These are phyloP conservation scores for Calameuta pallipes DNA, from an alignment of 2,888 invertebrate species.

Conservation along the genomic window DNA sequence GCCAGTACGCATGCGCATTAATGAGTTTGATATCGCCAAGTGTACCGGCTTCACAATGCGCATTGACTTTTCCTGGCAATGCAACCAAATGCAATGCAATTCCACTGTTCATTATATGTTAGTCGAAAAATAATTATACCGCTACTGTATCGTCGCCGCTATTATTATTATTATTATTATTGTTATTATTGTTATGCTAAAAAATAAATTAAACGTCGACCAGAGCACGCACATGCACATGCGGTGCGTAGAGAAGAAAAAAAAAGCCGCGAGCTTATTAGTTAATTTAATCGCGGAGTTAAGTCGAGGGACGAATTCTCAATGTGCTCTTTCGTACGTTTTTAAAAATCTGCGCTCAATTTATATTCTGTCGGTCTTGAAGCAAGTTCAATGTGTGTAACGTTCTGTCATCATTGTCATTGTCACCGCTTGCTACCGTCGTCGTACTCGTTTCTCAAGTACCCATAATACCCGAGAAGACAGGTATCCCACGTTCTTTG, in stretches of 20 bases:
- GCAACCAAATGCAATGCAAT: conserved; percentile 46
- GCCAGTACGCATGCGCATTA: not conserved
- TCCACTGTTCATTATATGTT: conserved; percentile 6
- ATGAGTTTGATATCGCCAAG: not conserved
- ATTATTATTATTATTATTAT: conserved; percentile 29
- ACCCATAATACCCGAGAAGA: not conserved
- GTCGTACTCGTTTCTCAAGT: not conserved
- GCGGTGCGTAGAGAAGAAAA: not conserved
- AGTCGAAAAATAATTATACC: not conserved
- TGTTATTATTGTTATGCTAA: conserved; percentile 17
- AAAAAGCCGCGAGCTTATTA: not conserved
- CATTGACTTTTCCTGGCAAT: conserved; percentile 30
- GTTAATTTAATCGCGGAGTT: not conserved
- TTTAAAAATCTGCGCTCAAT: not conserved
- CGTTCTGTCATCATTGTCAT: not conserved
- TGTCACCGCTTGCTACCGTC: not conserved
- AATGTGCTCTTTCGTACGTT: not conserved
- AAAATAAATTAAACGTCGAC: not conserved
- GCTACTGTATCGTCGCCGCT: conserved; percentile 21
- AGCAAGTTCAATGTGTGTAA: not conserved
- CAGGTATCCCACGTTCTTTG: not conserved
- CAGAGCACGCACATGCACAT: not conserved
- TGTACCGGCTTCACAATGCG: not conserved
- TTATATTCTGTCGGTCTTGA: not conserved
- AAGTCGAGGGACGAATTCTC: not conserved